phyloP scores from a whole-genome alignment of 2,888 invertebrate species.

The Idaea straminata region DNA sequence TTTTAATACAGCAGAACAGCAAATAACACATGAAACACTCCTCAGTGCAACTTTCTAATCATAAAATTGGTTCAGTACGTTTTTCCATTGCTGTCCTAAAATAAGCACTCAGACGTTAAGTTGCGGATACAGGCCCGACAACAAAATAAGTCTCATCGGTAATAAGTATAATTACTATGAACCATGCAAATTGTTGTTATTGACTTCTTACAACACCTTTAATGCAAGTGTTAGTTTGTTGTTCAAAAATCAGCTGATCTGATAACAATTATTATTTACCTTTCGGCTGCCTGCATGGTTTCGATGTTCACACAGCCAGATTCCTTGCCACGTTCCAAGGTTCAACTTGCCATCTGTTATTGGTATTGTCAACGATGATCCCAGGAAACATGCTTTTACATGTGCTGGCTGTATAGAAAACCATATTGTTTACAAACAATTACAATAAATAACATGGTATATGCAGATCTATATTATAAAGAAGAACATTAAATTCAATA shows the following conservation, averaged over 20 bases:
- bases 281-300: constrained; percentile 97
- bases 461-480: neutral
- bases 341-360: constrained; percentile 97
- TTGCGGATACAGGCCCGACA: no score
- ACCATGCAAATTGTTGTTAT: no score
- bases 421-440: constrained; percentile 6
- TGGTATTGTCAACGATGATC: constrained; percentile 96
- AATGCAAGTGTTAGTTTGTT: no score
- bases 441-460: neutral
- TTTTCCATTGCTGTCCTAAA: no score
- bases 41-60: neutral
- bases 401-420: constrained; percentile 90
- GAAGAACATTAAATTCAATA: constrained; percentile 9
- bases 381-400: constrained; percentile 97
- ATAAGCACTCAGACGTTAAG: no score
- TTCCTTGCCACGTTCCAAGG: constrained; percentile 98
- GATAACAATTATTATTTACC: constrained; percentile 42
- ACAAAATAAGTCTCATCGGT: no score
- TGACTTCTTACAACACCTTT: no score
- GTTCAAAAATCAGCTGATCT: no score
- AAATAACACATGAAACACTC: neutral
- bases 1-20: no score
- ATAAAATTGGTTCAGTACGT: neutral
- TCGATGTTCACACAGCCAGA: constrained; percentile 99
- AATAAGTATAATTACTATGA: no score